A percentile compares a stretch with the other conserved stretches of the same genome.
phyloP scores from a whole-genome alignment of 2,888 invertebrate genomes.

The Drosophila lacicola region DNA sequence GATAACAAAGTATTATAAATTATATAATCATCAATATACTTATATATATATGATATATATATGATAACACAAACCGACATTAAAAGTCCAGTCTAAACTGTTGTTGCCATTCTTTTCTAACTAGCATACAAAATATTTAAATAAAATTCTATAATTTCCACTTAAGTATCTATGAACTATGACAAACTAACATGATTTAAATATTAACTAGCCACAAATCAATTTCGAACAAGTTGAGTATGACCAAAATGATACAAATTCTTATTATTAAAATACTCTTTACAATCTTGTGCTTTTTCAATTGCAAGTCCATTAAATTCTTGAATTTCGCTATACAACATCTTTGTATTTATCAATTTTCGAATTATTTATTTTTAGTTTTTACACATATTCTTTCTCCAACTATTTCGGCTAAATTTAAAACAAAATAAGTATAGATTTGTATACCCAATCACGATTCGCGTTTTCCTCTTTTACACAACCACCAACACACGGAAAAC shows the following conservation, averaged over 20 bases:
- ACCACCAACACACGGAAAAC: slow-evolving; percentile 32
- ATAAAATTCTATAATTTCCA: slow-evolving; percentile 40
- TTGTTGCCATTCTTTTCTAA: slow-evolving; percentile 65
- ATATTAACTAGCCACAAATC: slow-evolving; percentile 56
- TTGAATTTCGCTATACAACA: slow-evolving; percentile 51
- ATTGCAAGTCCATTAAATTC: slow-evolving; percentile 57
- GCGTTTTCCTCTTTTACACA: slow-evolving; percentile 46
- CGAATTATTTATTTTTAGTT: slow-evolving; percentile 20
- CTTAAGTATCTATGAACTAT: slow-evolving; percentile 50
- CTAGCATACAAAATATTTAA: slow-evolving; percentile 51
- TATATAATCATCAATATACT: slow-evolving; percentile 36
- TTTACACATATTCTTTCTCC: slow-evolving; percentile 27
- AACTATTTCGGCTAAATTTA: slow-evolving; percentile 44
- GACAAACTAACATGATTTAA: slow-evolving; percentile 35
- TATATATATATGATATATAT: slow-evolving; percentile 32
- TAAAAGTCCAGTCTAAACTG: slow-evolving; percentile 46
- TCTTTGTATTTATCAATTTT: slow-evolving; percentile 18
- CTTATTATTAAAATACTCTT: slow-evolving; percentile 61
- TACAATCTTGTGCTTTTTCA: slow-evolving; percentile 68
- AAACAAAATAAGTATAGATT: slow-evolving; percentile 3
- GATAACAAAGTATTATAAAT: slow-evolving; percentile 58
- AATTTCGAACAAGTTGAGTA: slow-evolving; percentile 78
- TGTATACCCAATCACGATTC: slow-evolving; percentile 18
- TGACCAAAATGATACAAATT: slow-evolving; percentile 65
- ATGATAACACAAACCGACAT: slow-evolving; percentile 32